Evolutionary conservation across 2,797 vertebrate genomes (phyloP), one percentile per base, ranked within the genome.

Genomic region (Artibeus jamaicensis): DNA sequence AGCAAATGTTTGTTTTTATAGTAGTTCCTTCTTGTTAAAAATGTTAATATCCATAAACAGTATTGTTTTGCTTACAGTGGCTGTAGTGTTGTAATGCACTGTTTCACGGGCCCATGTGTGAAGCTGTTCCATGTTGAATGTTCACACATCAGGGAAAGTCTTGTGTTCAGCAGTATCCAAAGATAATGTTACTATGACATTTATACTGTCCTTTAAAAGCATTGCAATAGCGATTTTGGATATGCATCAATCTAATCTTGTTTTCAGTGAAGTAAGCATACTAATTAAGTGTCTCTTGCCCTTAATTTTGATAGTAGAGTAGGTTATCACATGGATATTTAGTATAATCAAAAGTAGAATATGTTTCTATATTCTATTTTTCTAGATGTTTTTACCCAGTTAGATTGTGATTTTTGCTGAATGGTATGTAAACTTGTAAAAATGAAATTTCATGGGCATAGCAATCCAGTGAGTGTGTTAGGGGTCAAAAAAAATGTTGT

Each of bases 71-170:
- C 99, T 99, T 99, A 99, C 99, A 99, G 98, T 99, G 99, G 99
- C 99, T 99, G 99, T 99, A 99, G 99, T 99, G 99, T 99, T 99
- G 99, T 99, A 99, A 99, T 99, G 99, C 99, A 99, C 99, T 99
- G 99, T 99, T 99, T 98, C 99, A 99, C 99, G 99, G 99, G 99
- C 99, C 99, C 98, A 99, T 99, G 99, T 98, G 98, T 99, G 99
- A 99, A 99, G 98, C 99, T 99, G 98, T 98, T 98, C 98, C 98
- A 98, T 99, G 98, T 99, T 99, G 99, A 98, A 98, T 99, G 98
- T 99, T 99, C 99, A 99, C 98, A 99, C 99, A 98, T 99, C 99
- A 99, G 99, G 99, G 99, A 99, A 98, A 98, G 98, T 98, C 98
- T 98, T 99, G 98, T 98, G 98, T 98, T 98, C 98, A 98, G 98